Evolutionary conservation across 1,140 invertebrate species (phyloP).

Genomic region (Drosophila tani): DNA sequence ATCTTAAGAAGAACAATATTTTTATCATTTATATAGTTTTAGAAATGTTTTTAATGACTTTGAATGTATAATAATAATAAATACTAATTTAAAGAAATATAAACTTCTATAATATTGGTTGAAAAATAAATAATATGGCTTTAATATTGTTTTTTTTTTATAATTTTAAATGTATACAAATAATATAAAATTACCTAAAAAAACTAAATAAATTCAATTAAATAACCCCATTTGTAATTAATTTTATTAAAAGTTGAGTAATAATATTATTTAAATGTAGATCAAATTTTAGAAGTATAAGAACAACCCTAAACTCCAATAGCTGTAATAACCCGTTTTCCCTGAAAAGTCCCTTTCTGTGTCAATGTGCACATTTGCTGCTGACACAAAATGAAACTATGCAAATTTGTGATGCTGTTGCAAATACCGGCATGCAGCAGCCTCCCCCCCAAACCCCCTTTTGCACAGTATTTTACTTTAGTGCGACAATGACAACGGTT

Average conservation of each 20-base stretch:
- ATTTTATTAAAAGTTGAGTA: not conserved
- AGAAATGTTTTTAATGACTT: no score
- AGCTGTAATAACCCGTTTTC: not conserved
- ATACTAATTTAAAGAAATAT: no score
- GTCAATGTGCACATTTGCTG: constrained; percentile 8
- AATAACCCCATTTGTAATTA: not conserved
- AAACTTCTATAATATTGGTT: no score
- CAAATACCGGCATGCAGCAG: constrained; percentile 22
- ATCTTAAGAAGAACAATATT: no score
- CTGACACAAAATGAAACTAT: constrained; percentile 51
- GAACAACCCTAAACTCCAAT: not conserved
- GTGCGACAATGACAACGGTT: constrained; percentile 29
- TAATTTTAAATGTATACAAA: no score
- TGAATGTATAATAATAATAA: no score
- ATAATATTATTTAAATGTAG: not conserved
- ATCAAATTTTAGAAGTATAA: not conserved
- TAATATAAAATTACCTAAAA: no score
- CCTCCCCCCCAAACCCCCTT: not conserved
- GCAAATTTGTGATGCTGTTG: constrained; percentile 65
- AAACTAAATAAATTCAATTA: not conserved
- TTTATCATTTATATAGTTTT: no score
- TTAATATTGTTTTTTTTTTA: no score
- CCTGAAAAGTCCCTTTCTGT: not conserved
- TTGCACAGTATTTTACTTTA: constrained; percentile 12
- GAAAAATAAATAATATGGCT: no score